Percentiles rank a stretch among this genome's conserved stretches.
Evolutionary conservation across 2,797 vertebrate genomes (phyloP).

Genomic region (Choloepus didactylus): DNA sequence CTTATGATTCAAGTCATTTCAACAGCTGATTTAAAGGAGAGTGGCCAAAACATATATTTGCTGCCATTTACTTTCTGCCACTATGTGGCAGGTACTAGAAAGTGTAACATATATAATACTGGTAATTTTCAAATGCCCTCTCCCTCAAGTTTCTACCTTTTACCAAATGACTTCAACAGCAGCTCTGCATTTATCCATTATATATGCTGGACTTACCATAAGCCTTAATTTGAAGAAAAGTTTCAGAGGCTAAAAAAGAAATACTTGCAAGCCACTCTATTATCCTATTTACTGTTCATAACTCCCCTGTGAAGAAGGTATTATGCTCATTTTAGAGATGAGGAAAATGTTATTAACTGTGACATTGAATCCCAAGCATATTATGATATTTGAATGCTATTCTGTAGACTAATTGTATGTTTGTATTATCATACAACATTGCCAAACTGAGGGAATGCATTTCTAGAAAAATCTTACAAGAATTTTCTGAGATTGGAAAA

Average conservation of each 20-base stretch:
- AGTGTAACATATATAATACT: background rate
- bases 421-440: background rate
- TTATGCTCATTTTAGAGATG: background rate
- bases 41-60: background rate
- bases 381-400: background rate
- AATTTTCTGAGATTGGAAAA: conserved; percentile 3
- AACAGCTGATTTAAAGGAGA: conserved; percentile 10
- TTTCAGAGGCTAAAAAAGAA: conserved; percentile 21
- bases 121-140: conserved; percentile 23
- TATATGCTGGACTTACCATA: background rate
- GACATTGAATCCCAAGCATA: background rate
- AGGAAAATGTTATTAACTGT: conserved; percentile 22
- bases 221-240: conserved; percentile 55
- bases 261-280: background rate
- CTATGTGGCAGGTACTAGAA: conserved; percentile 10
- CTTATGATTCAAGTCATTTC: background rate
- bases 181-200: conserved; percentile 3
- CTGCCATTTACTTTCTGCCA: conserved; percentile 28
- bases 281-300: background rate
- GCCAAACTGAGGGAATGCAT: background rate
- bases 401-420: background rate
- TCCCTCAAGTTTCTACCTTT: background rate
- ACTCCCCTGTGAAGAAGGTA: background rate
- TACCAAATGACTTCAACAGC: background rate
- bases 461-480: background rate